Evolutionary conservation across 2,888 invertebrate species (phyloP), one percentile per base, ranked within the genome.

Genomic region (Sarcophaga carnaria): DNA sequence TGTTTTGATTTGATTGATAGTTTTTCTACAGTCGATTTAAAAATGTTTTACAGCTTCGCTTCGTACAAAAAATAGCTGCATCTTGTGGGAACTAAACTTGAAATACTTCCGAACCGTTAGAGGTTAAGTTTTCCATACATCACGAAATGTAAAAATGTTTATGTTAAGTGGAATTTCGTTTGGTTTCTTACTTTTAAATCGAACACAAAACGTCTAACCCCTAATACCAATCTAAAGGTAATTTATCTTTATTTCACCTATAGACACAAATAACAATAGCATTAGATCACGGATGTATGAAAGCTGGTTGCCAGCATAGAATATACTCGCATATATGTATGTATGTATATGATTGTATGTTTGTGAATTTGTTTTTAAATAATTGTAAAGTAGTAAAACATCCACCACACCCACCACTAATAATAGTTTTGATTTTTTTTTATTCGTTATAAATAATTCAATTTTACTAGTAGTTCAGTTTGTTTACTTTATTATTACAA

Each of bases 211-310:
- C 47, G 6, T 17, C 45, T 54, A 59, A n/a, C 25, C 27, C 17
- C 72, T 72, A 20, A 60, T 45, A 59, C 20, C 62, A 27, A 45
- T 12, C n/a, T 20, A 63, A 60, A 78, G 72, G n/a, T 49, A 66
- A 83, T 83, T 83, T 78, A 78, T 83, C 78, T 83, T 83, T 75
- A 47, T 75, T 80, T 71, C 80, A 80, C 84, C 80, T 84, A 59
- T 63, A 12, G 70, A 80, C 60, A 80, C 12, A 70, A 37, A 37
- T 47, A 81, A 37, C 69, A 75, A 83, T 37, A 66, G 12, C 70
- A 75, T 79, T 75, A 64, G 69, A 75, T 75, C 63, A 79, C 59
- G 47, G 59, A 79, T 64, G 69, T 75, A 49, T 54, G 66, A 70
- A 63, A 66, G 37, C n/a, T 22, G 70, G n/a, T 47, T 37, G 54